Conservation (phyloP, 2,113 vertebrate genomes). For the Eidolon helvum region DNA sequence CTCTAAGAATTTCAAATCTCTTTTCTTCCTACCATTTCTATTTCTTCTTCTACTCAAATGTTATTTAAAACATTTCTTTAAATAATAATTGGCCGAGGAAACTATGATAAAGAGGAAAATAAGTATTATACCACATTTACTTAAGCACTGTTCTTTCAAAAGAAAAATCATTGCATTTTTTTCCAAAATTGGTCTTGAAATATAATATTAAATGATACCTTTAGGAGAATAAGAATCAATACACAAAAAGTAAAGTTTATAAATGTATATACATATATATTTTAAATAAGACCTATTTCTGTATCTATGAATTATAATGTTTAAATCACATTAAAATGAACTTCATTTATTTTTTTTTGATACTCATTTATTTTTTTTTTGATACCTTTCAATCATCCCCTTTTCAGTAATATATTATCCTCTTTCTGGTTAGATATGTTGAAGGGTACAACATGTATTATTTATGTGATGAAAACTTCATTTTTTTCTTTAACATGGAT, state of each 20-base stretch:
- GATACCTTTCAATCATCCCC: neutral
- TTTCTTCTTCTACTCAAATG: neutral
- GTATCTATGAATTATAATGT: neutral
- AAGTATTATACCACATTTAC: neutral
- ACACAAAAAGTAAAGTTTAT: neutral
- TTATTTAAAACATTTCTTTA: neutral
- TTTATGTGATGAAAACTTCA: neutral
- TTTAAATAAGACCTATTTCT: neutral
- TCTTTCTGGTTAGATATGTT: neutral
- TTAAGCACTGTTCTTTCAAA: neutral
- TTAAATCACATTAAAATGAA: neutral
- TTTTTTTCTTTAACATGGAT: neutral
- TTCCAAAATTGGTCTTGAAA: neutral
- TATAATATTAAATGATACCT: neutral
- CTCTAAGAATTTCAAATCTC: neutral
- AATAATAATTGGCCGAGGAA: neutral
- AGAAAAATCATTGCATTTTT: neutral
- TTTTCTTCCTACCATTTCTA: neutral
- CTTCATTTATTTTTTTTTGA: no score
- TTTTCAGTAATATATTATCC: neutral
- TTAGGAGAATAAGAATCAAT: neutral
- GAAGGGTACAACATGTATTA: neutral
- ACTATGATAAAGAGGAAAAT: neutral
- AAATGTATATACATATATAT: neutral
- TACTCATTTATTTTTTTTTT: no score